A percentile compares a stretch with the other conserved stretches of the same genome.
These are phyloP conservation scores for Zoroaster sp. DNA, from an alignment of 53 echinoderm and acorn worm genomes.

Conservation along the genomic window DNA sequence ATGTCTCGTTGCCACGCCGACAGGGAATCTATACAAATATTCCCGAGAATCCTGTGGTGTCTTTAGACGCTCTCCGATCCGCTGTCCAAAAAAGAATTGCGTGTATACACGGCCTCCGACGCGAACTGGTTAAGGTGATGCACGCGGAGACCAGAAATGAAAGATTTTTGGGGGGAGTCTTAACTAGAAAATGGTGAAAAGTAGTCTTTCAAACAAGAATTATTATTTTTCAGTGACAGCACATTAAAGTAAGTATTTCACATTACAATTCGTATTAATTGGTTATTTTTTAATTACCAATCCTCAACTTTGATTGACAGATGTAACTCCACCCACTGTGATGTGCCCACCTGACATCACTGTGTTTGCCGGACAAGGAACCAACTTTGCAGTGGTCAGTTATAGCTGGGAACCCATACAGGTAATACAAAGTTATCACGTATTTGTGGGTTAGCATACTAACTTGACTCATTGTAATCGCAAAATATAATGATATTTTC, in stretches of 20 bases:
- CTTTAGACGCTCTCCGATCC: no score
- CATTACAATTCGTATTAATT: neutral
- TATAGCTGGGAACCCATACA: conserved; percentile 54
- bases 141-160: no score
- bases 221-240: neutral
- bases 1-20: no score
- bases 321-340: conserved; percentile 23
- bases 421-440: neutral
- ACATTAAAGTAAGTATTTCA: neutral
- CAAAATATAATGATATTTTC: neutral
- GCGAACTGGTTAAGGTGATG: no score
- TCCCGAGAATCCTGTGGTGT: no score
- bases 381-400: conserved; percentile 2
- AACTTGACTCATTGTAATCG: neutral
- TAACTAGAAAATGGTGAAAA: no score
- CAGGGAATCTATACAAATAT: no score
- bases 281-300: neutral
- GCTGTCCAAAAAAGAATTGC: no score
- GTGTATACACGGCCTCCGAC: no score
- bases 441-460: neutral
- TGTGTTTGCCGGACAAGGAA: conserved; percentile 30
- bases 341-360: conserved; percentile 30
- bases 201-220: no score
- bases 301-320: neutral
- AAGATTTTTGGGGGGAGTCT: no score